Evolutionary conservation across 1,140 invertebrate genomes (phyloP).

Genomic region (Drosophila ogumai): DNA sequence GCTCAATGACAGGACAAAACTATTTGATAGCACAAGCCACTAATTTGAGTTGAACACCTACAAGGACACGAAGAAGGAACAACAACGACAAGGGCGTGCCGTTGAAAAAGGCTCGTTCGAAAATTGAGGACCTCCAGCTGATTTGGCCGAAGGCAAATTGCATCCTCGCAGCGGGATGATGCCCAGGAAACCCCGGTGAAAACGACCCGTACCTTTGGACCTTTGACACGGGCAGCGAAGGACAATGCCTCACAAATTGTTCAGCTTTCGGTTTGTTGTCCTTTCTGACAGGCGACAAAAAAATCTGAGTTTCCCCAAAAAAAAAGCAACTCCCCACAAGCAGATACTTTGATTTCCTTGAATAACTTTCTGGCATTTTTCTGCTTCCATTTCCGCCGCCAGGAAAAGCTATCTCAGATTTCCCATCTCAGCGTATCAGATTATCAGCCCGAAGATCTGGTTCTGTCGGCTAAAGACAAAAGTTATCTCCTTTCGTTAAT

Average conservation of each 20-base stretch:
- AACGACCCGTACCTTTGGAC: constrained; percentile 19
- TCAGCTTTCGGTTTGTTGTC: constrained; percentile 20
- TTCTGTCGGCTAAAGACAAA: constrained; percentile 60
- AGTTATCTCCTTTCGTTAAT: constrained; percentile 60
- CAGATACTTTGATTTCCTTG: constrained; percentile 24
- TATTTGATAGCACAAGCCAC: constrained; percentile 73
- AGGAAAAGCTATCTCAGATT: constrained; percentile 41
- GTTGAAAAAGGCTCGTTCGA: constrained; percentile 26
- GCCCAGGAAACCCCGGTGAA: constrained; percentile 43
- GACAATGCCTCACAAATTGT: constrained; percentile 58
- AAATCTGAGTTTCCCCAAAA: constrained; percentile 3
- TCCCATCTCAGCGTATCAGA: constrained; percentile 36
- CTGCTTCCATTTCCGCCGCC: constrained; percentile 44
- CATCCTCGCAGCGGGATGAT: constrained; percentile 62
- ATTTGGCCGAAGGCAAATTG: constrained; percentile 70
- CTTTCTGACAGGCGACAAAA: constrained; percentile 26
- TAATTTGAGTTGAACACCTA: constrained; percentile 79
- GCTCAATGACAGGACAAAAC: constrained; percentile 70
- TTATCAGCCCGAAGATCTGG: constrained; percentile 47
- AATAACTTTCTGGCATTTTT: constrained; percentile 24
- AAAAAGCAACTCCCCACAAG: constrained; percentile 1
- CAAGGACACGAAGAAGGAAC: constrained; percentile 51
- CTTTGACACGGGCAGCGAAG: constrained; percentile 42
- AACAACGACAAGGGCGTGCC: constrained; percentile 23
- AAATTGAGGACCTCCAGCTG: constrained; percentile 69